Evolutionary conservation across 2,113 vertebrate genomes (phyloP), one percentile per base, ranked within the genome.

Genomic region (Saccopteryx leptura): DNA sequence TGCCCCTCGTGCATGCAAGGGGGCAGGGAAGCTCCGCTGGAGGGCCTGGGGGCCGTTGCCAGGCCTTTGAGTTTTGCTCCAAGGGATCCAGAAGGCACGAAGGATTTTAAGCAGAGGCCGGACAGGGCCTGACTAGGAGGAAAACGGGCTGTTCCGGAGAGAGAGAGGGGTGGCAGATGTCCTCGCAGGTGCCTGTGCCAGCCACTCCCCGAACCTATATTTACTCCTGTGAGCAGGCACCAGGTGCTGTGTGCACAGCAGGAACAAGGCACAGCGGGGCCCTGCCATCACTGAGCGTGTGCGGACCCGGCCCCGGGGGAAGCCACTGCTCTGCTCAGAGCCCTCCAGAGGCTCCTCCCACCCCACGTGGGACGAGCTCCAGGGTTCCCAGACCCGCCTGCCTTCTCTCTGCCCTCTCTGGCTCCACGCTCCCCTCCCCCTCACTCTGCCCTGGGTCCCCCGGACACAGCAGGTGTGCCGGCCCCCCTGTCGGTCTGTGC

Each of bases 281-380:
- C 21, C 79, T 56, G 63, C 46, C 28, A 56, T 71, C 18, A 0
- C 50, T 4, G 68, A 56, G 85, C 5, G 2, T 23, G 2, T 2
- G 9, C 14, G 56, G 39, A 39, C 39, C 24, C 48, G 39, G 39
- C 5, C 17, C 10, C 4, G 15, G 8, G 13, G 0, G 0, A 23
- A 56, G 48, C 9, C 81, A 19, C 23, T 3, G 54, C 94, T 79
- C 33, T 74, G 61, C 63, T 46, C 13, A 17, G 56, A 46, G n/a
- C 39, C 58, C 31, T 5, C 0, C 0, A 4, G 15, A 48, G 9
- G n/a, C 23, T 12, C 75, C n/a, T 48, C 54, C 24, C 26, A 0
- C n/a, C 63, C 39, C 88, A 8, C 79, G 2, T n/a, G 71, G 83
- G 24, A 94, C 28, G 4, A 6, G 46, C 58, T 63, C 61, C 83